Base-by-base conservation (phyloP, 30 jellyfish, hydroid and myxozoan species). In the Sanderia malayensis region DNA sequence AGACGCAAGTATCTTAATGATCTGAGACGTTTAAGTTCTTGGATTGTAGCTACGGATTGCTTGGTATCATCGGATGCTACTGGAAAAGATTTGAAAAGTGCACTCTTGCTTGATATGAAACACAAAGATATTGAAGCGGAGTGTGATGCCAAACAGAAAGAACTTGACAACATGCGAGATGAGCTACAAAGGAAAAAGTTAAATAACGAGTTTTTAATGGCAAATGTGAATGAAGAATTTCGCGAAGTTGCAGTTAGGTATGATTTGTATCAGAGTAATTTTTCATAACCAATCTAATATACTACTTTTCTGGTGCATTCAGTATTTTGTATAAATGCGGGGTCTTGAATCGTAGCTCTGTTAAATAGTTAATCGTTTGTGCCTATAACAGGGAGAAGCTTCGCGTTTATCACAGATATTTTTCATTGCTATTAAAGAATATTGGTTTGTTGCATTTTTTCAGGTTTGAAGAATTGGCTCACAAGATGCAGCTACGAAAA, bases 81-180 rank as follows among this genome's bases (percentile, higher is more conserved):
- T 2, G 84, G 93, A 17, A 67, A 58, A 58, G 84, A 68, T 69
- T n/a, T 80, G 62, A 67, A 80, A 4, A 15, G 45, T 1, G 60
- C 82, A 4, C 25, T 53, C 10, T 41, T 58, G 19, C 52, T 80
- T 68, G 79, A 64, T 44, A 4, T 78, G 2, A 69, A 70, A 46
- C 93, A 80, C 28, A 62, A 44, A 11, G 93, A 64, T 58, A 30
- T 69, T n/a, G 68, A 26, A 19, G 26, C 63, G 34, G 76, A 80
- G 53, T 21, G 57, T 17, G 4, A 7, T 0, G 59, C 44, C 13
- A 80, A 69, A 19, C 31, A 23, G 10, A 59, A 58, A 13, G 55
- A 19, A 2, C 17, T 80, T 49, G 23, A 28, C 44, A 58, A 58
- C 4, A 23, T 80, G 37, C 85, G 69, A 6, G 31, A 27, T 2